Evolutionary conservation across 2,113 vertebrate species (phyloP), one percentile per base, ranked within the genome.

Genomic region (Scartelaos histophorus): DNA sequence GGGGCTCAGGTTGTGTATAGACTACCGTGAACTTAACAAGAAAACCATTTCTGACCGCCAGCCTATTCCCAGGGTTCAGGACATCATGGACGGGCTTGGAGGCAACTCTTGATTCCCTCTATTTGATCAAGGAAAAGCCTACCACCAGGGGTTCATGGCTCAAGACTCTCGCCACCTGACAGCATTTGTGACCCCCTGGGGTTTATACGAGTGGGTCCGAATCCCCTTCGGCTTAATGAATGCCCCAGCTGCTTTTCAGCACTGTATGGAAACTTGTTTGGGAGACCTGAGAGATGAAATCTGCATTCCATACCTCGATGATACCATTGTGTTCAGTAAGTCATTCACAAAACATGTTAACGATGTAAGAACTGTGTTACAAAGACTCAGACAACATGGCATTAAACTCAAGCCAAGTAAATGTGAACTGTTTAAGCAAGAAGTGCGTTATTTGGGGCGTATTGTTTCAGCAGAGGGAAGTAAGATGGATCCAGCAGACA

Each of bases 1-100:
- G 3, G 22, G 56, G 9, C 56, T 57, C 22, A 21, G 21, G 3
- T 57, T 57, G 12, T 57, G 56, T 24, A 57, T 57, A 22, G 56
- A 24, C 19, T 24, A 57, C 22, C n/a, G 21, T 22, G 56, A 57
- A 21, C 56, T 57, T 12, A 57, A 24, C 3, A 34, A 7, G n/a
- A 58, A 58, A 56, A 71, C 25, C 0, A 13, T 57, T 0, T n/a
- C 51, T 21, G 67, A 69, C 19, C 11, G 67, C 17, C 67, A 69
- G n/a, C 67, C 67, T 13, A 69, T 69, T 15, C 51, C 67, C 5
- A 21, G 53, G 54, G 53, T 69, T 1, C 53, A 69, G 53, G 54
- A 70, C 21, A 70, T 70, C 56, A 61, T 70, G 69, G 69, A 70
- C 56, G 19, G 21, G 7, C 57, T 71, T 2, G 45, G 60, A 16